Evolutionary conservation across 2,113 vertebrate genomes (phyloP).

Genomic region (Amia ocellicauda): DNA sequence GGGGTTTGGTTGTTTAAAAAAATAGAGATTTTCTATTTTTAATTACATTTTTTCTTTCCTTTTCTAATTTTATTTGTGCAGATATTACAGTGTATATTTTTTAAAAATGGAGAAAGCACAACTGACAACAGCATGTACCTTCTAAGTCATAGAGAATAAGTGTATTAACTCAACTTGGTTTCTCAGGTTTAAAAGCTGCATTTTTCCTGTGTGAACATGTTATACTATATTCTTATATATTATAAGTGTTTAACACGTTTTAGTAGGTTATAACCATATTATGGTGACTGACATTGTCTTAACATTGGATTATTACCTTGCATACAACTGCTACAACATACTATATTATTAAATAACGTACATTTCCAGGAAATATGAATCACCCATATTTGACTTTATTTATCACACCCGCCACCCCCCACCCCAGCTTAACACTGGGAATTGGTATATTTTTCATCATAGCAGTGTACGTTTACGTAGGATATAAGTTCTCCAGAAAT

Average conservation of each 20-base stretch:
- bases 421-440: too few relatives aligned
- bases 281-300: conserved; percentile 4
- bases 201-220: conserved; percentile 9
- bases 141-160: not conserved
- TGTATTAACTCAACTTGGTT: not conserved
- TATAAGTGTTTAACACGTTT: conserved; percentile 3
- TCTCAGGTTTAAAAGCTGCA: conserved; percentile 14
- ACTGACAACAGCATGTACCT: not conserved
- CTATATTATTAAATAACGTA: too few relatives aligned
- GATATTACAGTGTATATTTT: conserved; percentile 3
- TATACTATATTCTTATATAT: conserved; percentile 1
- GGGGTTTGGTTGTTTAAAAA: conserved; percentile 1
- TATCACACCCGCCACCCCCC: too few relatives aligned
- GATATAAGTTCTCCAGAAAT: too few relatives aligned
- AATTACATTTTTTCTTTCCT: not conserved
- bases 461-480: too few relatives aligned
- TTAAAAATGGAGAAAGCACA: conserved; percentile 13
- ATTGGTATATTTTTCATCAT: too few relatives aligned
- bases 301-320: not conserved
- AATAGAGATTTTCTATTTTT: not conserved
- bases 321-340: not conserved
- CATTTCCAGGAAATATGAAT: too few relatives aligned
- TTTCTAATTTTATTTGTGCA: not conserved
- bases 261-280: not conserved
- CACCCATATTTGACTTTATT: too few relatives aligned